Base-by-base conservation (phyloP, 2,797 vertebrate species). In the Syngnathus rostellatus region DNA sequence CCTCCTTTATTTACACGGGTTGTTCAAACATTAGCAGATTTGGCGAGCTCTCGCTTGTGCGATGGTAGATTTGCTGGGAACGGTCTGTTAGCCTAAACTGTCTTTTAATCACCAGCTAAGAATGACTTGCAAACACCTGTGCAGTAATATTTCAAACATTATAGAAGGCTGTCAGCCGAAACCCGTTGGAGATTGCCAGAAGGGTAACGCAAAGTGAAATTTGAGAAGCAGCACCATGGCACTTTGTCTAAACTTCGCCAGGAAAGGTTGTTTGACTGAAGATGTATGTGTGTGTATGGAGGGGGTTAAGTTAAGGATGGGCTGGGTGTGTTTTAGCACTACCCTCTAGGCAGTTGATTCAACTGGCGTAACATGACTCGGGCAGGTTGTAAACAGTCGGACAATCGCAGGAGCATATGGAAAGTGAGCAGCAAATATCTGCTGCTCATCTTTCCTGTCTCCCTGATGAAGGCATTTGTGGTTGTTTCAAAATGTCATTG, bases 1-100 rank as follows among this genome's bases (percentile, higher is more conserved):
- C 74, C 84, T 80, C 80, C 82, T 84, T 65, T 65, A 80, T 84
- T 79, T 77, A 59, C 79, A 85, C 72, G 76, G 67, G 81, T 83
- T 83, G 76, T 85, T 82, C 70, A 76, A 78, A 77, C 68, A 67
- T 57, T 25, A 46, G 61, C 59, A 50, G 69, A 71, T 76, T 74
- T 82, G 80, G 68, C 68, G 7, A 61, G 45, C 55, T 74, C 59
- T 62, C 45, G 21, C 40, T 45, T 16, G 21, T 31, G 60, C n/a
- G 40, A 17, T 64, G 45, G 72, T 17, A 17, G 43, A 67, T 40
- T 72, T 67, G 58, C 55, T 2, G 25, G 54, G 16, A 62, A 25
- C 21, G 25, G 41, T 43, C 21, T 43, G 60, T 62, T 62, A 10
- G 43, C 41, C 21, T 46, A 16, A 45, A 23, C 16, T 46, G 41